Evolutionary conservation across 2,888 invertebrate species (phyloP).

Genomic region (Machimus atricapillus): DNA sequence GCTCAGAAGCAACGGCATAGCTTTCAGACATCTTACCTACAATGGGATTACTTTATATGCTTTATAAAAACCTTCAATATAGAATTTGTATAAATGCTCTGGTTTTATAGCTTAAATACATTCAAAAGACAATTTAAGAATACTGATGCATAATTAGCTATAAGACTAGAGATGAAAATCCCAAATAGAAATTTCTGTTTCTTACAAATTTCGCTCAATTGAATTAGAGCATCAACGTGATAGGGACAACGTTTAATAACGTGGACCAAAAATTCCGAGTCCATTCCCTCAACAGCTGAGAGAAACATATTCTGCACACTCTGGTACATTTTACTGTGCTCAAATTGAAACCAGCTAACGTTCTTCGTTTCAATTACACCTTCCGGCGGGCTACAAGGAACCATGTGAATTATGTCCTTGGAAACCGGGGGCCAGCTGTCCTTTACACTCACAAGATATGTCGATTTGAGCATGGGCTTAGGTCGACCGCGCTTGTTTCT

Average conservation of each 20-base stretch:
- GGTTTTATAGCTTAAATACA: neutral
- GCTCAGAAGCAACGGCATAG: slow-evolving; percentile 77
- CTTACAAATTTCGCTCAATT: slow-evolving; percentile 80
- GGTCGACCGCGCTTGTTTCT: slow-evolving; percentile 68
- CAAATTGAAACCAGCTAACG: slow-evolving; percentile 71
- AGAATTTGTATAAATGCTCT: neutral
- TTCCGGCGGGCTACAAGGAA: slow-evolving; percentile 62
- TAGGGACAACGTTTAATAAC: slow-evolving; percentile 78
- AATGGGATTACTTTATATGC: neutral
- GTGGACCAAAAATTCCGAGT: slow-evolving; percentile 79
- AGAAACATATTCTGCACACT: slow-evolving; percentile 77
- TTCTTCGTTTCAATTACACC: slow-evolving; percentile 48
- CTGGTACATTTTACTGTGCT: slow-evolving; percentile 77
- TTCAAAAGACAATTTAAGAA: neutral
- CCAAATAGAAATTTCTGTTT: neutral
- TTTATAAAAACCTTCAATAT: neutral
- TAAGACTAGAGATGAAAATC: neutral
- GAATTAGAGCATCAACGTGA: slow-evolving; percentile 81
- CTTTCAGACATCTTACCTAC: slow-evolving; percentile 73
- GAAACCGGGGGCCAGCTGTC: slow-evolving; percentile 76
- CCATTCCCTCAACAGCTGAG: slow-evolving; percentile 78
- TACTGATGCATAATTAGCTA: neutral
- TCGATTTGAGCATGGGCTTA: slow-evolving; percentile 68
- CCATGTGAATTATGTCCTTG: slow-evolving; percentile 78
- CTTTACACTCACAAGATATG: slow-evolving; percentile 73